Evolutionary conservation across 2,113 vertebrate genomes (phyloP), one percentile per base, ranked within the genome.

Genomic region (Donacobius atricapilla): DNA sequence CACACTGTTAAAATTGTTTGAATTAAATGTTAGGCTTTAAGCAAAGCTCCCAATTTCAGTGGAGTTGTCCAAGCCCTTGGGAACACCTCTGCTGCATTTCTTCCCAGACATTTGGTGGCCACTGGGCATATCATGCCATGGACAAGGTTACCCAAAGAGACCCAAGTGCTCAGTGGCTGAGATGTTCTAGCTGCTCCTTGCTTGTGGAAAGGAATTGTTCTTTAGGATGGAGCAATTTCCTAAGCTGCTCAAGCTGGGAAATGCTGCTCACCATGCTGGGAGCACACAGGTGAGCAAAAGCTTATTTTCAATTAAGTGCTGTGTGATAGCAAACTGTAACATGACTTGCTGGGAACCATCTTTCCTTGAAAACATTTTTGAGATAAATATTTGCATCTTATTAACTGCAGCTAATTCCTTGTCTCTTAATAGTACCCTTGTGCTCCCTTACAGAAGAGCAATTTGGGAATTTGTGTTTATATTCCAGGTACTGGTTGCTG

Each of bases 301-400:
- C 51, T 70, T 20, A 61, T 73, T 83, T 92, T 92, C 76, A 86
- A 73, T 90, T 88, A 90, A 80, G 51, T 75, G 58, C 75, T 65
- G 60, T 20, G 80, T 65, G 83, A 86, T 54, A 66, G 85, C 53
- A 80, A 93, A 60, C 18, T 1, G 3, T 31, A 88, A 58, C 27
- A 22, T 8, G 72, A 78, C 69, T 73, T 93, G 72, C 86, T 92
- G 83, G 56, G 83, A 92, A 75, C 30, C 47, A 66, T n/a, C 64
- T 83, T 78, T 86, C 72, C 83, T 89, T 75, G 71, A 60, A 94
- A 83, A 90, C 22, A 44, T 81, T 90, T 89, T 63, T 0, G 0
- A 76, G 72, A 87, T 22, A 92, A 92, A 90, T 87, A 89, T 90
- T 90, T 83, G 76, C 54, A 75, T 82, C 51, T 92, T 75, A 79